These are phyloP conservation scores for Moxostoma hubbsi DNA, from an alignment of 2,797 vertebrate genomes.

Conservation along the genomic window DNA sequence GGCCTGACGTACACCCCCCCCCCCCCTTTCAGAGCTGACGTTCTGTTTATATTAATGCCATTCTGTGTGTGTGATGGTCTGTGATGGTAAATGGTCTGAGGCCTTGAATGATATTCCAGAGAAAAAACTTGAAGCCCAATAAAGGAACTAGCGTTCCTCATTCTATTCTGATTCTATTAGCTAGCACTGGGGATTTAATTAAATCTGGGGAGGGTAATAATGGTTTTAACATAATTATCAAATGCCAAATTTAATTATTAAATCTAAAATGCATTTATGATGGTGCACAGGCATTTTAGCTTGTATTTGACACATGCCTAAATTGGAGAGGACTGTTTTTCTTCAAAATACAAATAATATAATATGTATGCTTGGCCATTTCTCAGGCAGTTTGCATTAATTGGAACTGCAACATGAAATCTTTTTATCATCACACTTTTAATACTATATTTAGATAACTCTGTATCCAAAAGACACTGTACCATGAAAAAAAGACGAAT, in stretches of 20 bases:
- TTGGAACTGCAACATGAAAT: constrained; percentile 5
- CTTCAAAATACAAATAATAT: constrained; percentile 14
- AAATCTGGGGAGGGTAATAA: constrained; percentile 35
- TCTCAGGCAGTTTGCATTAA: constrained; percentile 5
- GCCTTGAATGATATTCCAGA: constrained; percentile 28
- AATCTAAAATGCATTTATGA: constrained; percentile 20
- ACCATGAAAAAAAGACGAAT: neutral
- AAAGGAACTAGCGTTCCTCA: constrained; percentile 24
- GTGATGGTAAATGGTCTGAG: constrained; percentile 24
- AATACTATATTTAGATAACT: neutral
- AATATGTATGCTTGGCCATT: neutral
- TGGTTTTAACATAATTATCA: constrained; percentile 40
- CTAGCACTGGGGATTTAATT: constrained; percentile 28
- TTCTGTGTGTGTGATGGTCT: constrained; percentile 17
- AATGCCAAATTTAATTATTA: constrained; percentile 35
- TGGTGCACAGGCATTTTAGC: neutral
- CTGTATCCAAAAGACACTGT: constrained; percentile 11
- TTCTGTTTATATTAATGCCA: constrained; percentile 51
- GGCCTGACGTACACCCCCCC: no score
- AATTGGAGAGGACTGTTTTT: neutral
- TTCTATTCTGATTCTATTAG: constrained; percentile 9
- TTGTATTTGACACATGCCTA: neutral
- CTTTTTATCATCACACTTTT: neutral
- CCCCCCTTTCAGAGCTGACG: constrained; percentile 27
- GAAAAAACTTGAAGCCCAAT: constrained; percentile 8